Conservation (phyloP, 2,797 vertebrate species). For the Pangasius macronema region DNA sequence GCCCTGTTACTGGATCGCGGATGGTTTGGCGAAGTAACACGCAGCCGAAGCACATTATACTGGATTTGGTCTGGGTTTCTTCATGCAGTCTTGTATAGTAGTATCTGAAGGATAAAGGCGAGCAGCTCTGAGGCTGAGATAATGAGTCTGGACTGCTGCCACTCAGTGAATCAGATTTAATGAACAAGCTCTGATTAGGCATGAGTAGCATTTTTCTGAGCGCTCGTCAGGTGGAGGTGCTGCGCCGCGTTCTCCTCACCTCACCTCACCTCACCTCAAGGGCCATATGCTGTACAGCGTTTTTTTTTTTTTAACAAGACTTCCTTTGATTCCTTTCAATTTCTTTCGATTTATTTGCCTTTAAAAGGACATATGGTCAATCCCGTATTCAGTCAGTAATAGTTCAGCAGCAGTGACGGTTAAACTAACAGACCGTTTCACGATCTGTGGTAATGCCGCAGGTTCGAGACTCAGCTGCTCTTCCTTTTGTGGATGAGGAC, state of each 20-base stretch:
- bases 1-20: not conserved
- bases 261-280: not conserved
- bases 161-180: conserved; percentile 65
- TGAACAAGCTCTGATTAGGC: conserved; percentile 70
- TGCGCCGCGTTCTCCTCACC: not conserved
- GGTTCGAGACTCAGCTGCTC: not conserved
- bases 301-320: not conserved
- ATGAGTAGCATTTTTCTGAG: conserved; percentile 63
- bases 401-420: not conserved
- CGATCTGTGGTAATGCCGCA: not conserved
- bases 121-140: conserved; percentile 52
- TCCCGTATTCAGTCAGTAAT: not conserved
- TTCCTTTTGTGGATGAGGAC: not conserved
- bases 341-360: conserved; percentile 24
- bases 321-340: conserved; percentile 9
- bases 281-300: conserved; percentile 8
- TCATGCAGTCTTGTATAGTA: not conserved
- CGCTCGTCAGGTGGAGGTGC: conserved; percentile 3
- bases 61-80: not conserved
- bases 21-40: not conserved
- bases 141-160: conserved; percentile 68
- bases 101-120: conserved; percentile 34
- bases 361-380: conserved; percentile 21
- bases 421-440: conserved; percentile 25
- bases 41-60: not conserved